Evolutionary conservation across 2,797 vertebrate species (phyloP), one percentile per base, ranked within the genome.

Genomic region (Tachyglossus aculeatus): DNA sequence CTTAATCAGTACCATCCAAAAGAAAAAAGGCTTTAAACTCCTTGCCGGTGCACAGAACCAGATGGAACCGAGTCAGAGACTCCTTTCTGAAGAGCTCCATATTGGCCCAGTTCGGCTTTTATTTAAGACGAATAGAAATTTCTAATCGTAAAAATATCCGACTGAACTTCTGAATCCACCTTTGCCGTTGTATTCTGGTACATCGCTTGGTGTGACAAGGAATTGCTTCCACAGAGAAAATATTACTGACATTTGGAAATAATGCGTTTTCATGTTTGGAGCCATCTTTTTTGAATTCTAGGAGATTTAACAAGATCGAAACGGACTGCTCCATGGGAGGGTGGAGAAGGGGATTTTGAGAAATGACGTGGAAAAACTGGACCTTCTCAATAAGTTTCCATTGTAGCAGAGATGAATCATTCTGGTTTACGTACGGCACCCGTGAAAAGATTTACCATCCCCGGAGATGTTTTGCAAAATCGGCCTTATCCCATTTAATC

Each of bases 221-320:
- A 80, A 45, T 54, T 18, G 12, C 31, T 51, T 63, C 54, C 71
- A 47, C 59, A 59, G 27, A 76, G 71, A 76, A 79, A 88, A 78
- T 74, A 72, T 69, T 71, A 80, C 77, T 57, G 68, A 74, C 56
- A 79, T 74, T 84, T 71, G 64, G 57, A 78, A 57, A 47, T 54
- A 78, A 71, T 63, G 57, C 5, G 18, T 0, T 3, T 68, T 50
- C n/a, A 31, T 54, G 9, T 41, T 74, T 52, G 55, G 10, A 63
- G 21, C 68, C 19, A 61, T 39, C 25, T 50, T 58, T 12, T 31
- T 54, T 52, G 60, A 54, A 55, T 18, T 10, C 4, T 7, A 4
- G n/a, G 21, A 3, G 4, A 29, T 65, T 55, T 55, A 68, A 48
- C 3, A 3, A 45, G 39, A 67, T 24, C 24, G 14, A 64, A 38